A percentile compares a stretch with the other conserved stretches of the same genome.
Evolutionary conservation across 2,113 vertebrate species (phyloP).

Genomic region (Podiceps cristatus): DNA sequence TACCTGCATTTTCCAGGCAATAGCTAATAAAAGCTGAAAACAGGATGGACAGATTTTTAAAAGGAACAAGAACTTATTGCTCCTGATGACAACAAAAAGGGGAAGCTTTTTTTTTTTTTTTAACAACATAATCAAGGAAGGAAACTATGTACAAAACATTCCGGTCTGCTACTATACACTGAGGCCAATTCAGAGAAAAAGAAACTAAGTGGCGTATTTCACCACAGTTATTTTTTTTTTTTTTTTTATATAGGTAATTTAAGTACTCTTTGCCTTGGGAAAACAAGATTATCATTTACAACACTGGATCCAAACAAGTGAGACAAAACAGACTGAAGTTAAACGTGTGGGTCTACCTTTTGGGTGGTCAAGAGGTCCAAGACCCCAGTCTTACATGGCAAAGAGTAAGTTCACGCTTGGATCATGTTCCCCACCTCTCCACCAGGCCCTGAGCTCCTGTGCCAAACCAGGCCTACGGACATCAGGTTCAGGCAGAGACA

Average conservation of each 20-base stretch:
- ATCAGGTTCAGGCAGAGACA: background rate
- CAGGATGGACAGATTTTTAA: background rate
- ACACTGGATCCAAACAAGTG: background rate
- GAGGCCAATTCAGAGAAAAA: background rate
- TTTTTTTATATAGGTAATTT: background rate
- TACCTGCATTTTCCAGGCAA: background rate
- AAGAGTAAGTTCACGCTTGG: background rate
- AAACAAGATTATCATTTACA: background rate
- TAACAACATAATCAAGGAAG: background rate
- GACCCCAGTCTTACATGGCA: background rate
- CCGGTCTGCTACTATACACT: background rate
- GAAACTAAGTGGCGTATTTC: background rate
- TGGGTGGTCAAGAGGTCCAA: background rate
- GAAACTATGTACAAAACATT: background rate
- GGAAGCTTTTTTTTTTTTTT: background rate
- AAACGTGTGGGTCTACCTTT: background rate
- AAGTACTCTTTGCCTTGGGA: background rate
- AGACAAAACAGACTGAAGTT: background rate
- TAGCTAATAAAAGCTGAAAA: background rate
- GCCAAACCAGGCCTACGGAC: background rate
- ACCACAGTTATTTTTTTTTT: background rate
- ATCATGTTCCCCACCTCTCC: background rate
- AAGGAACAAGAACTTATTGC: conserved; percentile 3
- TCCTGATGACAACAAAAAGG: background rate
- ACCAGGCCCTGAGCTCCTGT: background rate